Conservation (phyloP, 2,888 invertebrate genomes). For the Pinctada fucata region DNA sequence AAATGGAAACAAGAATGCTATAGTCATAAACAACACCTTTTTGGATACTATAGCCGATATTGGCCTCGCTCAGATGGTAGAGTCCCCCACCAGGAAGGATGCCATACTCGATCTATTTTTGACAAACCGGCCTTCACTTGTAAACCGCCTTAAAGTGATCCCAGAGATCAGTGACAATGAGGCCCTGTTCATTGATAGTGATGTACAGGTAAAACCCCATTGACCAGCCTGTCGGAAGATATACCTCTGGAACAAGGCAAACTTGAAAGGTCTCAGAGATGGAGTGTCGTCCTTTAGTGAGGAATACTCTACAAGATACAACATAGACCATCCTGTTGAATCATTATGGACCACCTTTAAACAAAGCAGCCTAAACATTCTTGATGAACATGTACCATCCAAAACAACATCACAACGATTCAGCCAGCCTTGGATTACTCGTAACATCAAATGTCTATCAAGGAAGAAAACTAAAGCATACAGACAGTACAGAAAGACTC, state of each 20-base stretch:
- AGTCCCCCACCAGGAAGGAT: neutral
- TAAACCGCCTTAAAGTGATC: constrained; percentile 1
- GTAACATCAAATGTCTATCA: neutral
- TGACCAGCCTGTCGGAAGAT: neutral
- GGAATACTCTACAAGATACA: neutral
- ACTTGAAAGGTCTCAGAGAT: constrained; percentile 4
- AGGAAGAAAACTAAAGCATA: constrained; percentile 1
- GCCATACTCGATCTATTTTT: neutral
- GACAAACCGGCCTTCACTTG: constrained; percentile 15
- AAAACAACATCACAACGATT: constrained; percentile 2
- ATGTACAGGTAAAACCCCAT: neutral
- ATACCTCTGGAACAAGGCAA: constrained; percentile 14
- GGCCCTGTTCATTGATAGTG: constrained; percentile 6
- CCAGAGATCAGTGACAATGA: constrained; percentile 12
- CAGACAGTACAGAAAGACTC: neutral
- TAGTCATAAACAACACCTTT: neutral
- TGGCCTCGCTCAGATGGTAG: constrained; percentile 6
- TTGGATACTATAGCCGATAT: neutral
- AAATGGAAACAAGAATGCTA: neutral
- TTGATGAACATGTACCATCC: constrained; percentile 10
- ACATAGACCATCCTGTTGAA: neutral
- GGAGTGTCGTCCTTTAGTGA: neutral
- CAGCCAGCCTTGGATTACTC: constrained; percentile 16
- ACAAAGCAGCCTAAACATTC: neutral
- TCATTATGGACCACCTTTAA: neutral